Percentiles rank a stretch among this genome's conserved stretches.
phyloP scores from a whole-genome alignment of 2,888 invertebrate species.

The Aporophyla lueneburgensis region DNA sequence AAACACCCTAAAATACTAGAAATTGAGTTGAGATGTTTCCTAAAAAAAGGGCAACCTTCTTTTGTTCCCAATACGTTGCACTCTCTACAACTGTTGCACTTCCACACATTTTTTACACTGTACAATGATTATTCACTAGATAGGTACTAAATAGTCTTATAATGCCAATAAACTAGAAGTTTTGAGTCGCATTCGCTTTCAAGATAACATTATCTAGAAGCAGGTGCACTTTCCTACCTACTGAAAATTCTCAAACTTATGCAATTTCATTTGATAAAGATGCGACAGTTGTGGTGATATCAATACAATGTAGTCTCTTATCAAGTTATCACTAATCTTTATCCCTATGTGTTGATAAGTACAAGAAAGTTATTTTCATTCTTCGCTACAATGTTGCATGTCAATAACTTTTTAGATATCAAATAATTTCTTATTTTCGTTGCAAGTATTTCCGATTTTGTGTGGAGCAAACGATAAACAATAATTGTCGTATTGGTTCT shows the following conservation, averaged over 20 bases:
- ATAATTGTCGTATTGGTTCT: not conserved
- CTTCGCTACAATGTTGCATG: slow-evolving; percentile 40
- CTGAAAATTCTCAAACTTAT: not conserved
- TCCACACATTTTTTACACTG: not conserved
- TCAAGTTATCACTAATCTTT: not conserved
- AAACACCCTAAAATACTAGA: too few relatives aligned
- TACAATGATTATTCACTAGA: not conserved
- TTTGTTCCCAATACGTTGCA: not conserved
- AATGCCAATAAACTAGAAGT: slow-evolving; percentile 7
- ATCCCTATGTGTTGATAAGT: not conserved
- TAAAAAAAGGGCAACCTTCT: not conserved
- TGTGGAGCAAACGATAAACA: not conserved
- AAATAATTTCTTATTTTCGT: not conserved
- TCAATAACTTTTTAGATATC: slow-evolving; percentile 23
- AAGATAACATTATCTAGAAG: slow-evolving; percentile 13
- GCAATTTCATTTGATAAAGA: slow-evolving; percentile 8
- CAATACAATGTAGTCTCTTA: slow-evolving; percentile 15
- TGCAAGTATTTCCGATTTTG: not conserved
- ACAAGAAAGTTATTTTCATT: slow-evolving; percentile 21
- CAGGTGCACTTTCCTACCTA: not conserved
- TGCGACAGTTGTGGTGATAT: not conserved
- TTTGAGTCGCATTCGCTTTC: not conserved
- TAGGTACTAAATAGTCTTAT: not conserved
- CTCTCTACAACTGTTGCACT: not conserved
- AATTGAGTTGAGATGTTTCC: too few relatives aligned